Evolutionary conservation across 2,797 vertebrate genomes (phyloP).

Genomic region (Sardinella longiceps): DNA sequence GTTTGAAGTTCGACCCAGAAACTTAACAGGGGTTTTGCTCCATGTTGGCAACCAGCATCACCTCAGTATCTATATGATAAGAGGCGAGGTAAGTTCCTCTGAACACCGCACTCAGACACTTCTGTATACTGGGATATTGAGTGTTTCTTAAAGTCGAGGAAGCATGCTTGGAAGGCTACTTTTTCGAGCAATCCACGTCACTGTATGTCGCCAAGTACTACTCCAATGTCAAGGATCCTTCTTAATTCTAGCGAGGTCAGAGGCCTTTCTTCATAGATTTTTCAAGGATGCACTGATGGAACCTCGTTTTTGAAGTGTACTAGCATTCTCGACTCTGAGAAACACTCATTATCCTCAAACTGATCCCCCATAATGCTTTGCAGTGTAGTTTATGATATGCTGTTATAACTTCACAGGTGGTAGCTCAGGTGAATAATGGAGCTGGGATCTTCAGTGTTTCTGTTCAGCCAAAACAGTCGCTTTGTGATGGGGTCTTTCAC

Average conservation of each 20-base stretch:
- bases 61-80: slow-evolving; percentile 82
- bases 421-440: slow-evolving; percentile 78
- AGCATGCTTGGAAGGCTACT: too few relatives aligned
- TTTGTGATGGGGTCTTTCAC: slow-evolving; percentile 88
- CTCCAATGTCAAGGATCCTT: too few relatives aligned
- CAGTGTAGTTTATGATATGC: background rate
- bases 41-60: slow-evolving; percentile 76
- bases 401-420: slow-evolving; percentile 74
- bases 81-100: slow-evolving; percentile 78
- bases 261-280: too few relatives aligned
- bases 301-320: too few relatives aligned
- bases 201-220: too few relatives aligned
- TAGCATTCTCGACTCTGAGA: too few relatives aligned
- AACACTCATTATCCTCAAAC: background rate
- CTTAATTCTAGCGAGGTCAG: too few relatives aligned
- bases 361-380: background rate
- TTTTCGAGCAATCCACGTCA: too few relatives aligned
- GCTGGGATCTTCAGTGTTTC: slow-evolving; percentile 79
- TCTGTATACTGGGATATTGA: background rate
- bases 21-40: slow-evolving; percentile 78
- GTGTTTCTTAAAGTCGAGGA: too few relatives aligned
- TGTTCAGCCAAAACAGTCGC: slow-evolving; percentile 75
- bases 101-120: background rate
- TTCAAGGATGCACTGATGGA: too few relatives aligned
- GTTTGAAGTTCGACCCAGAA: slow-evolving; percentile 83